These are phyloP conservation scores for Polyergus mexicanus DNA, from an alignment of 1,140 invertebrate genomes.

Conservation along the genomic window DNA sequence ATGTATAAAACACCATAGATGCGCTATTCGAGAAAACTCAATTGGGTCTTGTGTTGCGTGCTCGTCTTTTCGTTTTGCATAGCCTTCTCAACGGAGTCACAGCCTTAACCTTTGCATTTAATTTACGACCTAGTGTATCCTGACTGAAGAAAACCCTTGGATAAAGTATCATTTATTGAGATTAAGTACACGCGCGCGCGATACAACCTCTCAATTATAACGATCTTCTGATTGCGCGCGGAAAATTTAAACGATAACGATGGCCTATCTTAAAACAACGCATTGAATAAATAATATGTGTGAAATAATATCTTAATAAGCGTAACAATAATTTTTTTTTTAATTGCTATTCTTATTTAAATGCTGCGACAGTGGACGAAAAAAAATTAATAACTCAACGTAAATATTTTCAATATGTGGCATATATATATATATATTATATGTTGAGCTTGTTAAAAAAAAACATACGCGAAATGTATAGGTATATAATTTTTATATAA, in stretches of 20 bases:
- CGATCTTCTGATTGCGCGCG: not conserved
- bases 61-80: conserved; percentile 55
- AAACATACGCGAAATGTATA: not conserved
- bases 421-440: not conserved
- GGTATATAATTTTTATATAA: not conserved
- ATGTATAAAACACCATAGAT: not conserved
- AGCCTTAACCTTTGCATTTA: conserved; percentile 63
- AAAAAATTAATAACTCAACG: not conserved
- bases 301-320: not conserved
- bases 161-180: conserved; percentile 50
- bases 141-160: conserved; percentile 30
- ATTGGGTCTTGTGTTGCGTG: conserved; percentile 42
- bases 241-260: not conserved
- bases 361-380: not conserved
- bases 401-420: conserved; percentile 27
- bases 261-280: not conserved
- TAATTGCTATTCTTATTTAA: not conserved
- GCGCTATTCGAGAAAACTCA: conserved; percentile 17
- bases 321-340: not conserved
- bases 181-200: conserved; percentile 58
- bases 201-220: conserved; percentile 51
- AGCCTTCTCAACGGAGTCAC: conserved; percentile 20
- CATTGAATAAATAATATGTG: too few relatives aligned
- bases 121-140: conserved; percentile 52
- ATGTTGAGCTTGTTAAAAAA: not conserved